phyloP scores from a whole-genome alignment of 2,888 invertebrate genomes.

The Hemaris fuciformis region DNA sequence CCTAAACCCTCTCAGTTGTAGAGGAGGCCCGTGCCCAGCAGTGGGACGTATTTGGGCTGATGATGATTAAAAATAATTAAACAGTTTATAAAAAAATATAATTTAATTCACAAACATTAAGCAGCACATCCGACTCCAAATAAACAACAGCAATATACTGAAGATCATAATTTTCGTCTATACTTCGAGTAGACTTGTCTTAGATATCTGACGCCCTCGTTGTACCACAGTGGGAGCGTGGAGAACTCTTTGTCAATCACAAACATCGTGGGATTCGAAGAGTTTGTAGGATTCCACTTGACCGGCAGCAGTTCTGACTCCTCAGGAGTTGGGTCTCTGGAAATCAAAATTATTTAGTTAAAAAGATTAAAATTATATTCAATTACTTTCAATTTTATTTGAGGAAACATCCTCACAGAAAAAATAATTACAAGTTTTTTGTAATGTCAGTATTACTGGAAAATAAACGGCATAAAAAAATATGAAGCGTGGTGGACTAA shows the following conservation, averaged over 20 bases:
- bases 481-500: too few species aligned
- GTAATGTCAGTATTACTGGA: too few species aligned
- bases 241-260: slow-evolving; percentile 50
- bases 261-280: slow-evolving; percentile 38
- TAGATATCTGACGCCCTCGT: slow-evolving; percentile 46
- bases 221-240: slow-evolving; percentile 50
- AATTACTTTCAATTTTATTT: too few species aligned
- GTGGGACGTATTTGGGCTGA: too few species aligned
- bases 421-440: too few species aligned
- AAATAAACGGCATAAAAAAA: too few species aligned
- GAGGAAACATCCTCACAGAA: too few species aligned
- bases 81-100: not conserved
- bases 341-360: slow-evolving; percentile 22
- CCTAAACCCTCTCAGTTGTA: too few species aligned
- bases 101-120: not conserved
- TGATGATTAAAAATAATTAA: not conserved
- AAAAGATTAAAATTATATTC: too few species aligned
- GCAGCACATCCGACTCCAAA: not conserved
- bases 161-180: slow-evolving; percentile 37
- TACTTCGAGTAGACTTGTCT: slow-evolving; percentile 54
- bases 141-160: too few species aligned
- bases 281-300: slow-evolving; percentile 48
- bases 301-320: slow-evolving; percentile 41
- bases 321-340: slow-evolving; percentile 61
- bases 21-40: too few species aligned